These are phyloP conservation scores for Tonatia bakeri DNA, from an alignment of 2,113 vertebrate genomes.

Conservation along the genomic window DNA sequence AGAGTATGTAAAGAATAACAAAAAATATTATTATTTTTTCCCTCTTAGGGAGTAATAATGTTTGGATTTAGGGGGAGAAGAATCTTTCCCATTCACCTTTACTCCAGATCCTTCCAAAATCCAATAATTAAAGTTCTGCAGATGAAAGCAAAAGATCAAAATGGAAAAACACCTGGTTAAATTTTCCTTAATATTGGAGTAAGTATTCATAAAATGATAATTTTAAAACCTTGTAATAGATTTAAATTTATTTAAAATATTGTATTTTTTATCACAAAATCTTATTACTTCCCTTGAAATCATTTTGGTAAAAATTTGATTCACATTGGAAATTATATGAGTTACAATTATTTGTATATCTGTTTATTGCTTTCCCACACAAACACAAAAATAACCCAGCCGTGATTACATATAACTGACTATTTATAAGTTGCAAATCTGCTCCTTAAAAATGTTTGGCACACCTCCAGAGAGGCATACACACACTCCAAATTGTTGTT, in stretches of 20 bases:
- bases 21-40: neutral
- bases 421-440: conserved; percentile 19
- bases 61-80: neutral
- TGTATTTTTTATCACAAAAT: neutral
- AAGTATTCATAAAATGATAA: neutral
- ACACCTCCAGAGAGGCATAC: neutral
- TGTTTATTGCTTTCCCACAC: conserved; percentile 32
- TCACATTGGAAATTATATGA: conserved; percentile 25
- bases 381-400: conserved; percentile 36
- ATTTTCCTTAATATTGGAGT: neutral
- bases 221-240: neutral
- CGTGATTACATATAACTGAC: neutral
- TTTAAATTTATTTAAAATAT: neutral
- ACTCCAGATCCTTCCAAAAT: neutral
- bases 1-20: neutral
- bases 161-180: neutral
- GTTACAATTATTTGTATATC: conserved; percentile 28
- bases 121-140: neutral
- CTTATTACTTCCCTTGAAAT: neutral
- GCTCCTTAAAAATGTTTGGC: neutral
- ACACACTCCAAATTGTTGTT: neutral
- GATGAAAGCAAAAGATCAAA: neutral
- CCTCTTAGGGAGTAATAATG: neutral
- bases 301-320: neutral
- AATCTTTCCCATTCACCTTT: neutral